phyloP scores from a whole-genome alignment of 2,888 invertebrate species.

The Lasioglossum morio region DNA sequence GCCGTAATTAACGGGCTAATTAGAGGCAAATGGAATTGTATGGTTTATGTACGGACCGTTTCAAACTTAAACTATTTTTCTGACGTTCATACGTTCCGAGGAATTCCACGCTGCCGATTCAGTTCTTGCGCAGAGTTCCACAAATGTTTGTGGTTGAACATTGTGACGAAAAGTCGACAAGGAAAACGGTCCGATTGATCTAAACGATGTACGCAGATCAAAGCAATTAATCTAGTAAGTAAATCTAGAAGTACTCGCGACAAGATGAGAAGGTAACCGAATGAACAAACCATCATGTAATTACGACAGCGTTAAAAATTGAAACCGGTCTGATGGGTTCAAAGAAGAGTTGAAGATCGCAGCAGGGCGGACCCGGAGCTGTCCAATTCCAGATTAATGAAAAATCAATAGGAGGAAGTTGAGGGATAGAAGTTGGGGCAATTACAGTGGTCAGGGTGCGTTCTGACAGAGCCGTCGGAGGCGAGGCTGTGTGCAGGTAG shows the following conservation, averaged over 20 bases:
- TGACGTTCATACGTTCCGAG: neutral
- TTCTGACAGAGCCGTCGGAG: neutral
- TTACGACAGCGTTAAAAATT: neutral
- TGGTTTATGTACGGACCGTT: neutral
- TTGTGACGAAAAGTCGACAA: neutral
- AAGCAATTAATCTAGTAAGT: neutral
- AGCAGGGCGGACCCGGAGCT: neutral
- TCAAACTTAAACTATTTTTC: neutral
- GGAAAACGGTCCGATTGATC: too few relatives aligned
- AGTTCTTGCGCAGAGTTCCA: neutral
- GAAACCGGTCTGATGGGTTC: neutral
- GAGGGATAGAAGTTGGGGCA: neutral
- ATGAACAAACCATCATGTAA: neutral
- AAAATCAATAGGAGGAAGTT: neutral
- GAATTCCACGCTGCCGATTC: neutral
- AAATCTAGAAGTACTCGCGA: neutral
- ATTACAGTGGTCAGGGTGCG: neutral
- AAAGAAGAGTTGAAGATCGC: neutral
- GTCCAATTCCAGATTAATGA: constrained; percentile 6
- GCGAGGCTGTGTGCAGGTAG: neutral
- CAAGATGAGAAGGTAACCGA: neutral
- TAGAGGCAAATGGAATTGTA: neutral
- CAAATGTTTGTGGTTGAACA: neutral
- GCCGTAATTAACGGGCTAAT: neutral
- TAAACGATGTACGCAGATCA: neutral